Conservation (phyloP, 2,113 vertebrate genomes). For the Callithrix jacchus region DNA sequence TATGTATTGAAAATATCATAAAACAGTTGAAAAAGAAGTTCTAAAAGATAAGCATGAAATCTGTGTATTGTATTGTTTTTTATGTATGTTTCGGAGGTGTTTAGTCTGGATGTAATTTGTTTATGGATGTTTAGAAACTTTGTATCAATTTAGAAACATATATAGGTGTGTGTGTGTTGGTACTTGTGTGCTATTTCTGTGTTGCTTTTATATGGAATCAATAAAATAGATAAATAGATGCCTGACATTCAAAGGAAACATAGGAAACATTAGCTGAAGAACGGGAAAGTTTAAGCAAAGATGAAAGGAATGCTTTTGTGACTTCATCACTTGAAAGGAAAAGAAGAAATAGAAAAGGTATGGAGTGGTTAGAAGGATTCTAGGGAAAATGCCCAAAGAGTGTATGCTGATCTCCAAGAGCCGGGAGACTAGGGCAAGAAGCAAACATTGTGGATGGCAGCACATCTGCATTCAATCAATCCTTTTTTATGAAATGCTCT, state of each 20-base stretch:
- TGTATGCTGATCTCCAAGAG: background rate
- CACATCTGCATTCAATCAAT: constrained; percentile 74
- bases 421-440: background rate
- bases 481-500: constrained; percentile 40
- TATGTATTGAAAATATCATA: background rate
- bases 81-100: constrained; percentile 1
- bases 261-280: constrained; percentile 50
- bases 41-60: constrained; percentile 43
- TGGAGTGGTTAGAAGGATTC: constrained; percentile 26
- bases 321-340: constrained; percentile 63
- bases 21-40: background rate
- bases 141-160: constrained; percentile 16
- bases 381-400: background rate
- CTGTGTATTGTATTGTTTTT: background rate
- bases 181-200: background rate
- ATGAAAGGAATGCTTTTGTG: constrained; percentile 67
- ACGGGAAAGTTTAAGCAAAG: constrained; percentile 26
- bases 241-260: constrained; percentile 43
- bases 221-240: constrained; percentile 51
- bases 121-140: constrained; percentile 61
- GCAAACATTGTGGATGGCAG: background rate
- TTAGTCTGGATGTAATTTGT: constrained; percentile 71
- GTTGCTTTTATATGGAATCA: constrained; percentile 56
- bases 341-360: constrained; percentile 58
- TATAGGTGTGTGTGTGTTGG: accelerated